Percentiles rank a stretch among this genome's conserved stretches.
These are phyloP conservation scores for Ginglymostoma cirratum DNA, from an alignment of 2,113 vertebrate species.

Conservation along the genomic window DNA sequence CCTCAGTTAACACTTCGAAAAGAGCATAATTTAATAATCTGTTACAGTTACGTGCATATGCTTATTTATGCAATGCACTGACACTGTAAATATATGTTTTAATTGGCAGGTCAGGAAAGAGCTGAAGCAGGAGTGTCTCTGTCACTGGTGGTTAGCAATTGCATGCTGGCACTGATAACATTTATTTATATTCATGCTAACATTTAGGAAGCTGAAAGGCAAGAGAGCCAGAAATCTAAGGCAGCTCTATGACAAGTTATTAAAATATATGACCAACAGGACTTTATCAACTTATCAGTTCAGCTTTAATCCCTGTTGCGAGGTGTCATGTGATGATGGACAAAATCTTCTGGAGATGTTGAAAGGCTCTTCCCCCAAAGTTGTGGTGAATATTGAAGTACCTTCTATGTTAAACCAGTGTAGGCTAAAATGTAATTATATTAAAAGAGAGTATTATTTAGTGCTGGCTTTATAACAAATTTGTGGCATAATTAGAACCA, in stretches of 20 bases:
- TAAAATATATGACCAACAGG: conserved; percentile 10
- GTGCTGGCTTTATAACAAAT: background rate
- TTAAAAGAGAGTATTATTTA: background rate
- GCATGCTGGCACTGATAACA: conserved; percentile 25
- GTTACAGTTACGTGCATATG: background rate
- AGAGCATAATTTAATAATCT: conserved; percentile 31
- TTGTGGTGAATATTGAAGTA: background rate
- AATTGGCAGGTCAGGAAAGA: conserved; percentile 23
- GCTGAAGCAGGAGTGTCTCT: conserved; percentile 5
- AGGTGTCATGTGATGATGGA: too few species aligned
- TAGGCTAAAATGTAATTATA: background rate
- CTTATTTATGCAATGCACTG: conserved; percentile 13
- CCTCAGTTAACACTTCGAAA: background rate
- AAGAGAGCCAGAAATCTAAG: conserved; percentile 8
- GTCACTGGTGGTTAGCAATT: conserved; percentile 21
- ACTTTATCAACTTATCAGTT: background rate
- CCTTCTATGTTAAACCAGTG: background rate
- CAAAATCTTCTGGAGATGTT: background rate
- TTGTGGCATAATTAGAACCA: background rate
- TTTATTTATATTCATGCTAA: conserved; percentile 25
- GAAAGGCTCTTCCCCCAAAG: background rate
- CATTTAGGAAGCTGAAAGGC: background rate
- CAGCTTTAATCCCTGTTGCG: background rate
- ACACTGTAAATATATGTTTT: conserved; percentile 8
- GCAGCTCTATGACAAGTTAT: background rate